A percentile compares a stretch with the other conserved stretches of the same genome.
Conservation (phyloP, 2,113 vertebrate species). For the Electrona antarctica region DNA sequence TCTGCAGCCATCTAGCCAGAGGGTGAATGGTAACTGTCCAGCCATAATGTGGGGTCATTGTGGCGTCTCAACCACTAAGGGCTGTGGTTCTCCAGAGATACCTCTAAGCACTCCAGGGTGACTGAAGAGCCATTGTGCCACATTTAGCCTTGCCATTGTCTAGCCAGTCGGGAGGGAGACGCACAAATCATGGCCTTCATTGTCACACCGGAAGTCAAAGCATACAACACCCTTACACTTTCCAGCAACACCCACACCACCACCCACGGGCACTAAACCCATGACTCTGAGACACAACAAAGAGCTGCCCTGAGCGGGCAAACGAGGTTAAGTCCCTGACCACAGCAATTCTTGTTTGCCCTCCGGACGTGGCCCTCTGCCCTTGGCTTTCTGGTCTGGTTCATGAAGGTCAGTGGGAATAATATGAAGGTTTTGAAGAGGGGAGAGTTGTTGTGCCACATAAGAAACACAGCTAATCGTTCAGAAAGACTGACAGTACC, state of each 20-base stretch:
- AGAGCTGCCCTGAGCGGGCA: constrained; percentile 37
- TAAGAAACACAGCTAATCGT: constrained; percentile 1
- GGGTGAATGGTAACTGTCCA: constrained; percentile 16
- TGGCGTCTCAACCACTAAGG: constrained; percentile 12
- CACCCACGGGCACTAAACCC: constrained; percentile 44
- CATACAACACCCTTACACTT: constrained; percentile 64
- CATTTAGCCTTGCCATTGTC: constrained; percentile 74
- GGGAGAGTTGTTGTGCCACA: neutral
- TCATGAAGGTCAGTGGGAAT: constrained; percentile 13
- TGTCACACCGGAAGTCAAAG: constrained; percentile 68
- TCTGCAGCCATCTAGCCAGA: neutral
- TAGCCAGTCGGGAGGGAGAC: constrained; percentile 58
- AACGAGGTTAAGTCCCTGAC: constrained; percentile 32
- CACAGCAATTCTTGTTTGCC: constrained; percentile 26
- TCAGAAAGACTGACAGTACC: constrained; percentile 75
- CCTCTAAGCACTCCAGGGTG: constrained; percentile 36
- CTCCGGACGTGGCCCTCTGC: constrained; percentile 19
- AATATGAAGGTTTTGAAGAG: constrained; percentile 8
- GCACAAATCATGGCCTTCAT: constrained; percentile 69
- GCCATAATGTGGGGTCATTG: neutral
- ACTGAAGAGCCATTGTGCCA: constrained; percentile 66
- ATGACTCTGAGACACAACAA: constrained; percentile 48
- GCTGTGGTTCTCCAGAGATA: constrained; percentile 22
- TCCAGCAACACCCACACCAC: constrained; percentile 64
- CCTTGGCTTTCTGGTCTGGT: constrained; percentile 20